Evolutionary conservation across 2,797 vertebrate genomes (phyloP), one percentile per base, ranked within the genome.

Genomic region (Sitta carolinensis): DNA sequence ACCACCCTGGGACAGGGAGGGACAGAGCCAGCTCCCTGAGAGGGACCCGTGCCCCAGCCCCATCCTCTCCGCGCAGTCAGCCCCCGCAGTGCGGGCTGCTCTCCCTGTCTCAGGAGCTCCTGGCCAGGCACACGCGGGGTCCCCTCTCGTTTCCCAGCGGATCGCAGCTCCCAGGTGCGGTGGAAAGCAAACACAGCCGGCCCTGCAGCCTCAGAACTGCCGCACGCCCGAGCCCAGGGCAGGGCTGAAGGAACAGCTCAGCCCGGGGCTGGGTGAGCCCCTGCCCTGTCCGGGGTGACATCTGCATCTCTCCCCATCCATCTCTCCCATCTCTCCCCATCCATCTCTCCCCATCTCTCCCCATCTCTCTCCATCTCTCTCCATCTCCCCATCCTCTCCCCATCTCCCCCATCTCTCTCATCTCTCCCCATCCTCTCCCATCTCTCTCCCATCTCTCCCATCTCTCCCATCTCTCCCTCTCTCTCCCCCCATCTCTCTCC

Each of bases 241-340:
- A 75, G 59, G 13, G 15, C 16, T 32, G 14, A 19, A 21, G 2
- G 4, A 18, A 10, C 72, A 32, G 62, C 82, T 69, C 11, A 12
- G 30, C 32, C 36, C 0, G 3, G 0, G 2, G 0, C 51, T 1
- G 76, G 45, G 72, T 6, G 8, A 25, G 5, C 7, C 17, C 16
- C 51, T 57, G 51, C 36, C 54, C 79, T 21, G 5, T 13, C 27
- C 79, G 15, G 40, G 36, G 36, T 36, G 36, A 36, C 8, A 36
- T 36, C 36, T 36, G 8, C 36, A 36, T 36, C 36, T 36, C 36
- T 10, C 36, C 10, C 36, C 36, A 36, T 36, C 36, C 36, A 36
- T 36, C 36, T 36, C 36, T 36, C 36, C 36, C 36, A 10, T 36
- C 36, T 36, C 36, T 36, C 36, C 10, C 36, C 36, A 36, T 36